These are phyloP conservation scores for Lasius fuliginosus DNA, from an alignment of 2,888 invertebrate genomes.

Conservation along the genomic window DNA sequence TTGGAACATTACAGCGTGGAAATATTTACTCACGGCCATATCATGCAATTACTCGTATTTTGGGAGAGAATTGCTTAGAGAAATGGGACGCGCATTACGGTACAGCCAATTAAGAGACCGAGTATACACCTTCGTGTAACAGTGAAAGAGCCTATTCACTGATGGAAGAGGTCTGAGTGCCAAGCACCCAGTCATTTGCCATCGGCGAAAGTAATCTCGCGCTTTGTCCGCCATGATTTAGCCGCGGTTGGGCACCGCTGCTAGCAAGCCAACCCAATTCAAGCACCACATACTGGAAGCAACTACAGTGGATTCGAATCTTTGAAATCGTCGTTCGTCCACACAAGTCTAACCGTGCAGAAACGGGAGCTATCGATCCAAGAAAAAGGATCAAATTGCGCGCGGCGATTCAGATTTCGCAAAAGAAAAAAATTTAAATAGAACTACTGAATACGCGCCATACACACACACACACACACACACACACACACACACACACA, in stretches of 20 bases:
- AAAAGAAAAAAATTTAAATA: not conserved
- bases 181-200: conserved; percentile 38
- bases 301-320: conserved; percentile 13
- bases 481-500: too few relatives aligned
- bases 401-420: conserved; percentile 4
- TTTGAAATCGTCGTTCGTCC: conserved; percentile 1
- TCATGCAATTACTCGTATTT: conserved; percentile 39
- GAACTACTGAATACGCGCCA: not conserved
- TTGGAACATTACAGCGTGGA: not conserved
- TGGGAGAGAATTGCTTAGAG: conserved; percentile 33
- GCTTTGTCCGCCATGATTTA: conserved; percentile 39
- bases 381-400: conserved; percentile 20
- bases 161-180: conserved; percentile 27
- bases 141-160: conserved; percentile 32
- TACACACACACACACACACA: too few relatives aligned
- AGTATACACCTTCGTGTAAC: conserved; percentile 22
- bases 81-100: conserved; percentile 10
- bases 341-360: conserved; percentile 35
- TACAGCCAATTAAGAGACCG: conserved; percentile 43
- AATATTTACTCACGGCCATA: conserved; percentile 28
- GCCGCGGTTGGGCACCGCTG: conserved; percentile 47
- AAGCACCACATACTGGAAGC: conserved; percentile 31
- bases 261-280: conserved; percentile 54
- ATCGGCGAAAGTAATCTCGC: conserved; percentile 45
- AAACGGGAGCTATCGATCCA: conserved; percentile 39